phyloP scores from a whole-genome alignment of 1,140 invertebrate genomes.

The Polyergus mexicanus region DNA sequence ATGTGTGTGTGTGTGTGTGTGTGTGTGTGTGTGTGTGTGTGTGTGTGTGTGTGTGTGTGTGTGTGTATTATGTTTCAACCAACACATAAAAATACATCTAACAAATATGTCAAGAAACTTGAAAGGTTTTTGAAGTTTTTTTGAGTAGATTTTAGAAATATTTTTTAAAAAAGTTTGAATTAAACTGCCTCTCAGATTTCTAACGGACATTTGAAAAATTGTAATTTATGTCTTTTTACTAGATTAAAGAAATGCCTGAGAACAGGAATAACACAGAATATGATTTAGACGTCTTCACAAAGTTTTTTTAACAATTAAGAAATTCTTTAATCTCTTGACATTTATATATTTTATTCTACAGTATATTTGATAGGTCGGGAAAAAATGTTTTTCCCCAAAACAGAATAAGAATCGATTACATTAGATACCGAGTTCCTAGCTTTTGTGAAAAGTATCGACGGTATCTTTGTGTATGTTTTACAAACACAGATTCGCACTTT shows the following conservation, averaged over 20 bases:
- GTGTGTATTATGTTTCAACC: not conserved
- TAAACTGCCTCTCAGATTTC: not conserved
- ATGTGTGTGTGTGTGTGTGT: no score
- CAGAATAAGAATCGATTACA: slow-evolving; percentile 30
- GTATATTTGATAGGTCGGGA: not conserved
- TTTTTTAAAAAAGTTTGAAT: not conserved
- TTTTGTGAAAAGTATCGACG: not conserved
- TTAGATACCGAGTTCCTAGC: slow-evolving; percentile 40
- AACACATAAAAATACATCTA: not conserved
- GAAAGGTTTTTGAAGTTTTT: not conserved
- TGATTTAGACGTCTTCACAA: not conserved
- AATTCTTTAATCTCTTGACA: not conserved
- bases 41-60: no score
- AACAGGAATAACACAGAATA: not conserved
- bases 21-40: no score
- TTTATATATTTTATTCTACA: not conserved
- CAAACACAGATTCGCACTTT: slow-evolving; percentile 42
- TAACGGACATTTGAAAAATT: not conserved
- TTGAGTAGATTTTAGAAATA: not conserved
- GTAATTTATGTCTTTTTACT: not conserved
- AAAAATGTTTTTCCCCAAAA: slow-evolving; percentile 9
- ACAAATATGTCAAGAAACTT: no score
- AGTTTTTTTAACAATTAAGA: not conserved
- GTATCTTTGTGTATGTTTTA: slow-evolving; percentile 34
- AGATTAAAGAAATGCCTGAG: not conserved